These are phyloP conservation scores for Phlogophora meticulosa DNA, from an alignment of 2,888 invertebrate genomes.

Conservation along the genomic window DNA sequence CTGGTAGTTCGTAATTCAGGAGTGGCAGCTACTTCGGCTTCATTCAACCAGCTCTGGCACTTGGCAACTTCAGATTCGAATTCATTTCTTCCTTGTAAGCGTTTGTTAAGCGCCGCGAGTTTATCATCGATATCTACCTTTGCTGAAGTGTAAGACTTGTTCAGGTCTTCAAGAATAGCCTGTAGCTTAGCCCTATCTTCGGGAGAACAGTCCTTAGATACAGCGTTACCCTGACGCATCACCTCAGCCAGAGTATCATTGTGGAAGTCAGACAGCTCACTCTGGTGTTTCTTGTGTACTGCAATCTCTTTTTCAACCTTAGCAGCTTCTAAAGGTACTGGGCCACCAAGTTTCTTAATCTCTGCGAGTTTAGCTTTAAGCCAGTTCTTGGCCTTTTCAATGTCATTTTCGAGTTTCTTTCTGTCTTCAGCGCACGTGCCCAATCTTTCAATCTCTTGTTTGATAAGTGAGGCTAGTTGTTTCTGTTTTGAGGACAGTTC, in stretches of 20 bases:
- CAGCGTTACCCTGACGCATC: constrained; percentile 93
- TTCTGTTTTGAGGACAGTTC: constrained; percentile 94
- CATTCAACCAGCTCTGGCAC: constrained; percentile 97
- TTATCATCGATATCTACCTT: constrained; percentile 94
- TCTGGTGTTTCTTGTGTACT: constrained; percentile 94
- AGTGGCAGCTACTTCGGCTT: constrained; percentile 96
- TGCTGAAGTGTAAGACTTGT: constrained; percentile 93
- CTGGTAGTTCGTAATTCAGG: constrained; percentile 95
- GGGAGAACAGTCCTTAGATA: constrained; percentile 96
- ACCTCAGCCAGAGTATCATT: constrained; percentile 94
- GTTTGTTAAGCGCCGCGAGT: constrained; percentile 93
- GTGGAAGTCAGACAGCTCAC: constrained; percentile 94
- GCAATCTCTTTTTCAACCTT: constrained; percentile 96
- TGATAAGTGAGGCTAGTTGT: constrained; percentile 93
- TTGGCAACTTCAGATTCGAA: constrained; percentile 96
- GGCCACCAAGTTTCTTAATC: constrained; percentile 94
- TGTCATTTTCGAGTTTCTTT: constrained; percentile 94
- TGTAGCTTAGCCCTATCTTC: constrained; percentile 93
- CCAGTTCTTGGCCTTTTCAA: constrained; percentile 96
- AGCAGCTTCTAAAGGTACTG: constrained; percentile 94
- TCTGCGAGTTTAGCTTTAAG: constrained; percentile 94
- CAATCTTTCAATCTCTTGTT: constrained; percentile 94
- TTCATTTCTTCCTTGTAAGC: constrained; percentile 94
- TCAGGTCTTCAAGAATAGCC: constrained; percentile 93
- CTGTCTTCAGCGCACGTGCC: constrained; percentile 93